A percentile compares a stretch with the other conserved stretches of the same genome.
phyloP scores from a whole-genome alignment of 2,113 vertebrate species.

The Bufo gargarizans region DNA sequence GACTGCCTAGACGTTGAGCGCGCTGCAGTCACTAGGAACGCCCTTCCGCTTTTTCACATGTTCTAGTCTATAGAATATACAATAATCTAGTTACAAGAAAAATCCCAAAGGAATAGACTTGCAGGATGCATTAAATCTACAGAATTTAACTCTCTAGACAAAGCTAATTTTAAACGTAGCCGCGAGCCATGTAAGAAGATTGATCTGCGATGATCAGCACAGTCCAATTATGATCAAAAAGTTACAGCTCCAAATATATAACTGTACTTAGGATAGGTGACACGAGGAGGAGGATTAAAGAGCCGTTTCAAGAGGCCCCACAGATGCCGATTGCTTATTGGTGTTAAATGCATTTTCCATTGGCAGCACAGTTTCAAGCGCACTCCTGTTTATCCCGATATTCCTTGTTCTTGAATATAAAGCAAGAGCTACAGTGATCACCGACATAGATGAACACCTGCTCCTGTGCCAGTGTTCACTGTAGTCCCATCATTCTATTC shows the following conservation, averaged over 20 bases:
- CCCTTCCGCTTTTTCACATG: not conserved
- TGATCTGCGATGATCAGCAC: conserved; percentile 41
- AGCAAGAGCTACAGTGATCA: not conserved
- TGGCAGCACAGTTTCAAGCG: not conserved
- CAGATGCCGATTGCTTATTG: not conserved
- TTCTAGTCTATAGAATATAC: not conserved
- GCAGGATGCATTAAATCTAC: conserved; percentile 11
- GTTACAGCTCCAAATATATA: not conserved
- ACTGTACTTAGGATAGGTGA: not conserved
- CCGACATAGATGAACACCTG: not conserved
- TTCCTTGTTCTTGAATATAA: not conserved
- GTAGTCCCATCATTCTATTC: too few relatives aligned
- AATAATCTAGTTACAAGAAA: conserved; percentile 3
- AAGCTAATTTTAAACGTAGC: conserved; percentile 23
- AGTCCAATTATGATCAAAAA: conserved; percentile 1
- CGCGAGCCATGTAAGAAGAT: conserved; percentile 27
- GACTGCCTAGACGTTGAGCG: too few relatives aligned
- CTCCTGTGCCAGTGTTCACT: not conserved
- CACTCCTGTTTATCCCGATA: not conserved
- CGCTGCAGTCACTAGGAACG: too few relatives aligned
- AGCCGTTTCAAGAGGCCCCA: not conserved
- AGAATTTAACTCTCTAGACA: not conserved
- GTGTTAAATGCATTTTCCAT: not conserved
- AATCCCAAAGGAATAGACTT: not conserved
- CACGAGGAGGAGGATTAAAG: not conserved